Percentiles rank a stretch among this genome's conserved stretches.
Evolutionary conservation across 2,888 invertebrate species (phyloP).

Genomic region (Axea sp.): DNA sequence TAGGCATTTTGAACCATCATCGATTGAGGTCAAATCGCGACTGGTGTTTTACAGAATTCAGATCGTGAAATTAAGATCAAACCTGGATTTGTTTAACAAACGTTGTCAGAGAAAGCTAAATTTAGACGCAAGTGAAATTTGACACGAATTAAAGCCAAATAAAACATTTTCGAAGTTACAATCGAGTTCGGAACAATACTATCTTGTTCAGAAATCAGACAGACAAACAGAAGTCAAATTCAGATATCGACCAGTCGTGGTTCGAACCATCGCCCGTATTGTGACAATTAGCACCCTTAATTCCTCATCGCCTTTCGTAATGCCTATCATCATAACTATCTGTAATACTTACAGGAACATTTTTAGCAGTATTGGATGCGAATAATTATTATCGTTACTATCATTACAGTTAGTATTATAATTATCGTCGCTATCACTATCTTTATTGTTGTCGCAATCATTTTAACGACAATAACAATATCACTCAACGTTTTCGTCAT

Average conservation of each 20-base stretch:
- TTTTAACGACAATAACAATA: conserved; percentile 55
- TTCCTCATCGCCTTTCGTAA: conserved; percentile 52
- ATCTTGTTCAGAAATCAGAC: too few relatives aligned
- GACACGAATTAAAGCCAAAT: too few relatives aligned
- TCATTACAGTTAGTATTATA: conserved; percentile 62
- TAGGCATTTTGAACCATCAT: conserved; percentile 65
- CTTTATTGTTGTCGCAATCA: conserved; percentile 53
- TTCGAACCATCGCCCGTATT: conserved; percentile 27
- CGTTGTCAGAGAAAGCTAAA: too few relatives aligned
- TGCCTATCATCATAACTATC: conserved; percentile 60
- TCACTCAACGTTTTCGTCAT: conserved; percentile 53
- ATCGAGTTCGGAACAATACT: too few relatives aligned
- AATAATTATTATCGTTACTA: conserved; percentile 62
- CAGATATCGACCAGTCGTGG: conserved; percentile 40
- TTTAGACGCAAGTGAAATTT: too few relatives aligned
- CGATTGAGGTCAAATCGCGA: conserved; percentile 34
- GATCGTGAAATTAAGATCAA: too few relatives aligned
- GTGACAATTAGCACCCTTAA: conserved; percentile 61
- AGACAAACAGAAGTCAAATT: conserved; percentile 8
- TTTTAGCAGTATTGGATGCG: conserved; percentile 62
- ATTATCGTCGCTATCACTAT: conserved; percentile 62
- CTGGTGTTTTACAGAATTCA: conserved; percentile 29
- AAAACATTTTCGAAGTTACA: too few relatives aligned
- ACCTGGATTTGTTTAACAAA: too few relatives aligned
- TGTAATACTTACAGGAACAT: conserved; percentile 64